Evolutionary conservation across 2,888 invertebrate genomes (phyloP).

Genomic region (Odontocerum albicorne): DNA sequence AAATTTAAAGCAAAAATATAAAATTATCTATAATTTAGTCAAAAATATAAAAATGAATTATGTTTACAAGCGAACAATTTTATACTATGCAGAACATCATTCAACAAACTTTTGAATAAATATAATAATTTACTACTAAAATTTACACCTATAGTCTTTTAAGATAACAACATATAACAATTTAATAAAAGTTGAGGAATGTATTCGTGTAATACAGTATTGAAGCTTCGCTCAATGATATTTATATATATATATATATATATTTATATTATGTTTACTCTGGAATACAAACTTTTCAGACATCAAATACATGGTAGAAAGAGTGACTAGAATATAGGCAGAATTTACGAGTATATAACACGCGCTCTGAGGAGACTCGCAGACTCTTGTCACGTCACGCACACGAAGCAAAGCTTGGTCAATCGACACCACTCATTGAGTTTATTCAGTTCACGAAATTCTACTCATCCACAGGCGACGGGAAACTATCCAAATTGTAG

Average conservation of each 20-base stretch:
- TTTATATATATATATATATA: too few species aligned
- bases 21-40: too few species aligned
- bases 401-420: slow-evolving; percentile 30
- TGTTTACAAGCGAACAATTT: slow-evolving; percentile 18
- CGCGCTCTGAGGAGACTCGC: slow-evolving; percentile 10
- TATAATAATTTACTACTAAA: slow-evolving; percentile 21
- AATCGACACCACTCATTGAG: neutral
- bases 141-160: slow-evolving; percentile 26
- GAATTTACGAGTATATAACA: slow-evolving; percentile 19
- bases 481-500: too few species aligned
- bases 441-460: too few species aligned
- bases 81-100: slow-evolving; percentile 21
- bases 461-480: too few species aligned
- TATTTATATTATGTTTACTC: too few species aligned
- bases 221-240: slow-evolving; percentile 15
- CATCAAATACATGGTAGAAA: too few species aligned
- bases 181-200: slow-evolving; percentile 19
- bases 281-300: too few species aligned
- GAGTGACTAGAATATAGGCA: slow-evolving; percentile 21
- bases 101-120: slow-evolving; percentile 19
- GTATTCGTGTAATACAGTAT: slow-evolving; percentile 11
- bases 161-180: slow-evolving; percentile 28
- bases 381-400: slow-evolving; percentile 19
- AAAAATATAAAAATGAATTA: neutral
- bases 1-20: too few species aligned